Percentiles rank a stretch among this genome's conserved stretches.
phyloP scores from a whole-genome alignment of 2,797 vertebrate species.

The Tenualosa ilisha region DNA sequence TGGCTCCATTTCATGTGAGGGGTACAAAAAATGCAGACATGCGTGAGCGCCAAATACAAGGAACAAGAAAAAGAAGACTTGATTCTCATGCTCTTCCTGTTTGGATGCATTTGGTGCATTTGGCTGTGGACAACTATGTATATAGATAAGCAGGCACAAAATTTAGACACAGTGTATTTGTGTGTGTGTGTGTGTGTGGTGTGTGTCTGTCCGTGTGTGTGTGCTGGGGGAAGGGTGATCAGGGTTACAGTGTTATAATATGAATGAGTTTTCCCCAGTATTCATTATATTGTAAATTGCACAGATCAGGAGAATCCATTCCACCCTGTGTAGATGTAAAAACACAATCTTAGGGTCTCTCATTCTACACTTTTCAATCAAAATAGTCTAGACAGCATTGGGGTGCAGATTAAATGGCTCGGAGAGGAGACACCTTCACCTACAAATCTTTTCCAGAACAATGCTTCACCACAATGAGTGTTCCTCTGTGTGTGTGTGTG shows the following conservation, averaged over 20 bases:
- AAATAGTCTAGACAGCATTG: background rate
- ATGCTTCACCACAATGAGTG: background rate
- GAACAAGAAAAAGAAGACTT: constrained; percentile 15
- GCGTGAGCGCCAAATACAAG: background rate
- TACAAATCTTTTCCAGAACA: background rate
- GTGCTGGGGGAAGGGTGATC: background rate
- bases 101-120: constrained; percentile 27
- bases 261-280: background rate
- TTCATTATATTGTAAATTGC: background rate
- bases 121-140: too few relatives aligned
- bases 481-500: too few relatives aligned
- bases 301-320: background rate
- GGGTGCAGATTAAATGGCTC: background rate
- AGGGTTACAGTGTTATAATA: background rate
- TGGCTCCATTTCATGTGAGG: constrained; percentile 1
- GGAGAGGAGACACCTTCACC: background rate
- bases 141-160: too few relatives aligned
- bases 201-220: background rate
- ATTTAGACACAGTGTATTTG: too few relatives aligned
- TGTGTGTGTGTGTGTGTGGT: constrained; percentile 21
- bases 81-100: background rate
- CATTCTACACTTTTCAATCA: too few relatives aligned
- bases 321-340: background rate
- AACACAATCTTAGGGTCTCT: too few relatives aligned
- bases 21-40: background rate